These are phyloP conservation scores for Peromyscus polionotus DNA, from an alignment of 2,113 vertebrate genomes.

Conservation along the genomic window DNA sequence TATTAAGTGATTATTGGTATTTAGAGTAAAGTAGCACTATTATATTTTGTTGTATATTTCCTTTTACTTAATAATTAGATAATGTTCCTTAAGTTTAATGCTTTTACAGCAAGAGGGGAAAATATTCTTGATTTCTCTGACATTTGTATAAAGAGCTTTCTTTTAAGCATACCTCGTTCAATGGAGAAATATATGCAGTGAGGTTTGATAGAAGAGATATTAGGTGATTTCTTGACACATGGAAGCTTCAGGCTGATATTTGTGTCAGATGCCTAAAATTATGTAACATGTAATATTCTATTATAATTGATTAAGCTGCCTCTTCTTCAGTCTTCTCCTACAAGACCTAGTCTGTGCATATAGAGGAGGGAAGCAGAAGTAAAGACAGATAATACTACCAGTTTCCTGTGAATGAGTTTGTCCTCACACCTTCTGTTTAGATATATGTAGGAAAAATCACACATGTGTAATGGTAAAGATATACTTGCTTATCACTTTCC, in stretches of 20 bases:
- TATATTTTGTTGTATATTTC: not conserved
- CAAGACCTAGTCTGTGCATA: not conserved
- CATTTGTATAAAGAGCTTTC: not conserved
- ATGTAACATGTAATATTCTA: not conserved
- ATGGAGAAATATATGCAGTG: not conserved
- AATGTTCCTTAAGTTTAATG: not conserved
- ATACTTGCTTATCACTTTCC: not conserved
- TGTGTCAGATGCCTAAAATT: not conserved
- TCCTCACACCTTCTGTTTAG: not conserved
- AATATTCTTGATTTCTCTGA: not conserved
- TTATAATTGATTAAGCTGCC: not conserved
- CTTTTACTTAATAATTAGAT: conserved; percentile 2
- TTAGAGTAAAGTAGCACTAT: conserved; percentile 29
- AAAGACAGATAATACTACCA: not conserved
- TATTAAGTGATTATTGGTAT: conserved; percentile 31
- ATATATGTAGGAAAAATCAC: not conserved
- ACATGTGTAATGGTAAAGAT: not conserved
- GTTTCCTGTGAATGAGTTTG: not conserved
- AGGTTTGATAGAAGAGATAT: not conserved
- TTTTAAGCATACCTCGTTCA: not conserved
- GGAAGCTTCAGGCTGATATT: not conserved
- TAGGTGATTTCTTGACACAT: not conserved
- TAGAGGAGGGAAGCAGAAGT: rapidly evolving
- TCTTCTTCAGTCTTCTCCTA: not conserved
- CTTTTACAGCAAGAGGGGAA: not conserved